A percentile compares a stretch with the other conserved stretches of the same genome.
phyloP scores from a whole-genome alignment of 2,797 vertebrate genomes.

The Falco berigora region DNA sequence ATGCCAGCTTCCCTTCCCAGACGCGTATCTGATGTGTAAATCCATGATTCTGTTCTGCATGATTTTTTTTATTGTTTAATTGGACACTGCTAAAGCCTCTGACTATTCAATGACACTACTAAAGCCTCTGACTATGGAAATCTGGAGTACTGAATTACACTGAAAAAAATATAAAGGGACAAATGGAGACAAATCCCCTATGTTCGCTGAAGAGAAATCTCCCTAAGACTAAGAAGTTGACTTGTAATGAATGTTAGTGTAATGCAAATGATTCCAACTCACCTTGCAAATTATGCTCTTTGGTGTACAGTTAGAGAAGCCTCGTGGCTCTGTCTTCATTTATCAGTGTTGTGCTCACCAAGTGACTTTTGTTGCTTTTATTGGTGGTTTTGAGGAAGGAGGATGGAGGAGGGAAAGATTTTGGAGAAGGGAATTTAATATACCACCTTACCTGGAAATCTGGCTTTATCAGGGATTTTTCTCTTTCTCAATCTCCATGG shows the following conservation, averaged over 20 bases:
- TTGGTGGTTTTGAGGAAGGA: neutral
- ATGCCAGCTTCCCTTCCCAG: neutral
- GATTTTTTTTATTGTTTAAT: neutral
- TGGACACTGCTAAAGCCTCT: neutral
- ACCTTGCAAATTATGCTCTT: neutral
- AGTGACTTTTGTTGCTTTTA: neutral
- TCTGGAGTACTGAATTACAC: neutral
- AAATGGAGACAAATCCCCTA: neutral
- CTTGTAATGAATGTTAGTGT: neutral
- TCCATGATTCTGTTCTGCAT: constrained; percentile 6
- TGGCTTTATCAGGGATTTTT: neutral
- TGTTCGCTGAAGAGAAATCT: neutral
- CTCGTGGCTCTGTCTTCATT: neutral
- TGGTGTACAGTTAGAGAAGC: neutral
- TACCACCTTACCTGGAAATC: neutral
- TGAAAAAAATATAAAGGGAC: neutral
- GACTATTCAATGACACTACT: neutral
- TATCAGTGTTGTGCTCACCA: neutral
- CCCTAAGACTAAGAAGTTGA: neutral
- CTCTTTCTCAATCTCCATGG: neutral
- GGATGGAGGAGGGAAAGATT: neutral
- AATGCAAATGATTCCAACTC: neutral
- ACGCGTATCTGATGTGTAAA: neutral
- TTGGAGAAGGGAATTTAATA: neutral
- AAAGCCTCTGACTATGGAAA: neutral